phyloP scores from a whole-genome alignment of 2,888 invertebrate genomes.

The Rhamphomyia laevipes region DNA sequence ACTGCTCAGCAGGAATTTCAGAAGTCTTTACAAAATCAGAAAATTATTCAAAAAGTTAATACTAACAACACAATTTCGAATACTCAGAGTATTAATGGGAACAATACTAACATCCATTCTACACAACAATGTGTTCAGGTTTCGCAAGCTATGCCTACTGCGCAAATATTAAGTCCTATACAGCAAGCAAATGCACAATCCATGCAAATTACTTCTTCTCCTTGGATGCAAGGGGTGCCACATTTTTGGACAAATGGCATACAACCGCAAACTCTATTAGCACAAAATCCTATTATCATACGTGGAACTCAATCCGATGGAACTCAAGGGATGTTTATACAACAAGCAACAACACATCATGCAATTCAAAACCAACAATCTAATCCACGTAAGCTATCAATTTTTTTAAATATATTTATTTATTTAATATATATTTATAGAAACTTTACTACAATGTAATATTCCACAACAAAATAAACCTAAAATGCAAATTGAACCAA shows the following conservation, averaged over 20 bases:
- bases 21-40: conserved; percentile 37
- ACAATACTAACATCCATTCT: conserved; percentile 38
- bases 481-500: conserved; percentile 42
- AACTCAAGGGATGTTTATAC: conserved; percentile 66
- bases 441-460: conserved; percentile 33
- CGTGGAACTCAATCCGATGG: conserved; percentile 67
- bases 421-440: conserved; percentile 16
- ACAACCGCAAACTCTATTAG: conserved; percentile 55
- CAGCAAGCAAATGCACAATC: conserved; percentile 55
- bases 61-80: conserved; percentile 30
- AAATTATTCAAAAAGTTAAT: conserved; percentile 44
- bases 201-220: conserved; percentile 62
- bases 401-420: background rate
- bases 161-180: conserved; percentile 61
- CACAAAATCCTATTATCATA: conserved; percentile 67
- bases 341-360: conserved; percentile 44
- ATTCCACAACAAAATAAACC: conserved; percentile 39
- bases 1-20: conserved; percentile 23
- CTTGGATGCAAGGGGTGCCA: conserved; percentile 65
- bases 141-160: conserved; percentile 57
- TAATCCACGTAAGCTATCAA: conserved; percentile 38
- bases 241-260: conserved; percentile 63
- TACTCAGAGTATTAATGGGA: conserved; percentile 28
- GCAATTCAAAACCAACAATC: conserved; percentile 49
- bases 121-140: conserved; percentile 62